These are phyloP conservation scores for Sesia apiformis DNA, from an alignment of 2,888 invertebrate species.

Conservation along the genomic window DNA sequence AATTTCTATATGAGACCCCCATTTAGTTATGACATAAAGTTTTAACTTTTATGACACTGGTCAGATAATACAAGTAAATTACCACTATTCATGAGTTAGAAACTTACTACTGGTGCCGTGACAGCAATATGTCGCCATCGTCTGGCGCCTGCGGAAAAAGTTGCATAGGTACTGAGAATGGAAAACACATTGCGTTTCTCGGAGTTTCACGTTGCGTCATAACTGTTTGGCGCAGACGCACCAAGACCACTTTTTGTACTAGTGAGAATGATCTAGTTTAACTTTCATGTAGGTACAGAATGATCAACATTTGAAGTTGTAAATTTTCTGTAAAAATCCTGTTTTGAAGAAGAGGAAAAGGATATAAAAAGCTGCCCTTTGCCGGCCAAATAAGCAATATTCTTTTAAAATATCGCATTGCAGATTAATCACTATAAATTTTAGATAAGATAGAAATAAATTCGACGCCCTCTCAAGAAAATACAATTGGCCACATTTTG, in stretches of 20 bases:
- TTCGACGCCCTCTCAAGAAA: too few relatives aligned
- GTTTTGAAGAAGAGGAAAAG: too few relatives aligned
- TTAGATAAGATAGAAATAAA: too few relatives aligned
- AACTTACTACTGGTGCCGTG: constrained; percentile 27
- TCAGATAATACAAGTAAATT: constrained; percentile 19
- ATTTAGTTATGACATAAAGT: neutral
- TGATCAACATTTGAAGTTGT: constrained; percentile 1
- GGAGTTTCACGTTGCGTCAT: constrained; percentile 48
- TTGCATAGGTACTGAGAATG: constrained; percentile 27
- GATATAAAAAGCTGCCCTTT: too few relatives aligned
- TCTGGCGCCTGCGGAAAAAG: constrained; percentile 55
- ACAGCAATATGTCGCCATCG: constrained; percentile 24
- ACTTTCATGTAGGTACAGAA: constrained; percentile 27
- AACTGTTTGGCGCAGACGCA: constrained; percentile 24
- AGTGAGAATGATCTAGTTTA: constrained; percentile 28
- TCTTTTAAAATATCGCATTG: too few relatives aligned
- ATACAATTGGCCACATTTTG: constrained; percentile 25
- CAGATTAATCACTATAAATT: too few relatives aligned
- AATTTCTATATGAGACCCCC: neutral
- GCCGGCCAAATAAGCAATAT: too few relatives aligned
- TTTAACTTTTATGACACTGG: neutral
- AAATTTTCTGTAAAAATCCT: constrained; percentile 1
- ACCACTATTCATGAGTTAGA: constrained; percentile 52
- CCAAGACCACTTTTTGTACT: constrained; percentile 35
- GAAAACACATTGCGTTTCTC: constrained; percentile 42